phyloP scores from a whole-genome alignment of 2,888 invertebrate genomes.

The Trichacis sp. region DNA sequence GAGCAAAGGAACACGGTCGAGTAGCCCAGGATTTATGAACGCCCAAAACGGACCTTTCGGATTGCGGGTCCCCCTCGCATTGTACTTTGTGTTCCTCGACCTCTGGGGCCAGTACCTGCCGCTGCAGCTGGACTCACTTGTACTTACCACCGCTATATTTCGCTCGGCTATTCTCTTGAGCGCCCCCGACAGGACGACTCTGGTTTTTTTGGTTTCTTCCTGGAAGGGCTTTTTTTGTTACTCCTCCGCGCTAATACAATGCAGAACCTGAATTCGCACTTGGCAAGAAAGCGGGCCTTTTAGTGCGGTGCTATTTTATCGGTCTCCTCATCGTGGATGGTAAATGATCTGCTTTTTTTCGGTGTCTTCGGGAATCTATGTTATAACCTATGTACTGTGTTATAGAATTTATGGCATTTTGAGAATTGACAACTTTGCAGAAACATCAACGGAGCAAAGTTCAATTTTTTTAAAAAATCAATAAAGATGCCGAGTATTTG shows the following conservation, averaged over 20 bases:
- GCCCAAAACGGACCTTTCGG: constrained; percentile 57
- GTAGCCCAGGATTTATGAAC: constrained; percentile 60
- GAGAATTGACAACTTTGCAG: too few species aligned
- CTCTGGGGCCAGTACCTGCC: constrained; percentile 52
- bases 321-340: too few species aligned
- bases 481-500: too few species aligned
- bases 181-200: constrained; percentile 8
- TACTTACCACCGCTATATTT: constrained; percentile 28
- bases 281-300: constrained; percentile 25
- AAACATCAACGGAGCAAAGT: too few species aligned
- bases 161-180: constrained; percentile 22
- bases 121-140: constrained; percentile 33
- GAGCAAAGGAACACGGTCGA: too few species aligned
- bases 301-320: neutral
- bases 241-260: constrained; percentile 36
- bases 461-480: too few species aligned
- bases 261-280: constrained; percentile 39
- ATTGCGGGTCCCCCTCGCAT: constrained; percentile 48
- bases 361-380: neutral
- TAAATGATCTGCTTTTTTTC: too few species aligned
- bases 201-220: constrained; percentile 10
- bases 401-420: too few species aligned
- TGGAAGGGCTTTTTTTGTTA: constrained; percentile 9
- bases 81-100: constrained; percentile 53
- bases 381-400: too few species aligned